These are phyloP conservation scores for Caenorhabditis afra DNA, from an alignment of 2,888 invertebrate genomes.

Conservation along the genomic window DNA sequence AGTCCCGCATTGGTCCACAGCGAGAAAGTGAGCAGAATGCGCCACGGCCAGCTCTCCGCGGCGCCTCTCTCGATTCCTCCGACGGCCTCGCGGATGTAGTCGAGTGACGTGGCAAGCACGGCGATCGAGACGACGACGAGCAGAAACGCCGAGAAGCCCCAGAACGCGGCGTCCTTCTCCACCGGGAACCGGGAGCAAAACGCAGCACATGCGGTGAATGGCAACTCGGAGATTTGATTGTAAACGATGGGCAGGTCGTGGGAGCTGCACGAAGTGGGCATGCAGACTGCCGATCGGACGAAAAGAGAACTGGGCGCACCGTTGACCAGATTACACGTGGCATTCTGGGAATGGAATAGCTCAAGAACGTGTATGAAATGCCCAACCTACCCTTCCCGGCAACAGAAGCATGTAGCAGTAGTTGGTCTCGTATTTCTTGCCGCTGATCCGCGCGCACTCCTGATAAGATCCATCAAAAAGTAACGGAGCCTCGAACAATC, in stretches of 20 bases:
- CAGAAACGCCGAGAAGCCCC: conserved; percentile 47
- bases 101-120: conserved; percentile 15
- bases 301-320: conserved; percentile 15
- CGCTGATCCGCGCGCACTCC: conserved; percentile 49
- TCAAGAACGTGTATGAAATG: neutral
- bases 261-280: conserved; percentile 51
- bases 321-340: conserved; percentile 21
- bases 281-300: conserved; percentile 52
- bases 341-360: conserved; percentile 10
- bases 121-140: conserved; percentile 25
- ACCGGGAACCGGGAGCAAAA: conserved; percentile 36
- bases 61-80: conserved; percentile 11
- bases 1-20: conserved; percentile 57
- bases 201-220: conserved; percentile 36
- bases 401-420: conserved; percentile 47
- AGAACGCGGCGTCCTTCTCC: conserved; percentile 34
- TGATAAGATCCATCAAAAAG: conserved; percentile 50
- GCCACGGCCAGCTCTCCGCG: neutral
- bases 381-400: conserved; percentile 20
- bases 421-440: conserved; percentile 47
- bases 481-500: conserved; percentile 30
- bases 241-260: conserved; percentile 32
- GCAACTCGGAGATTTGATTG: conserved; percentile 32
- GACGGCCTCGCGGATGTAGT: conserved; percentile 21
- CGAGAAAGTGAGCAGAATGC: conserved; percentile 53